Evolutionary conservation across 64 coral and sea anemone genomes (phyloP), one percentile per base, ranked within the genome.

Genomic region (Stichodactyla mertensii): DNA sequence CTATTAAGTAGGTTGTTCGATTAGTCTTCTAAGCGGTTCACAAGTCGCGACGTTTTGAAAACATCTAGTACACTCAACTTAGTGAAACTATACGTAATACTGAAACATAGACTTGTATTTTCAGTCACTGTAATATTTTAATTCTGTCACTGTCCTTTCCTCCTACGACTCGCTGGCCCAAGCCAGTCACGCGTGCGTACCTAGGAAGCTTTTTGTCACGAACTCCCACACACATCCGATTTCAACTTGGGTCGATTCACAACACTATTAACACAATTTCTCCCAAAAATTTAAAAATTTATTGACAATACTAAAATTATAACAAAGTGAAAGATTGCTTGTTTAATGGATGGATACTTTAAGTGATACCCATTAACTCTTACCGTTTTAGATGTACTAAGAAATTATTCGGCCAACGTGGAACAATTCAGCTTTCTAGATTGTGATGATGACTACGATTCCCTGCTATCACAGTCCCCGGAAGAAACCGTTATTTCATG

Each of bases 171-270:
- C 28, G 28, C 62, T 66, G 18, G 12, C 20, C 20, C 62, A n/a
- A 7, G 19, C 20, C 1, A 66, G 62, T 66, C 20, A 66, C 62
- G 62, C 62, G 20, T 66, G 20, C 9, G 9, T 66, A 18, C 7
- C 19, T 6, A 22, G 18, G 57, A 59, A 45, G 57, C 9, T 59
- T 12, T 59, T 59, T 66, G 62, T 66, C 62, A 66, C 62, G 62
- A 66, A 66, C 62, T 66, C 62, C 62, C 62, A 66, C 62, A 6
- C 62, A 66, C 62, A 66, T 66, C 62, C 62, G 62, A 66, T 66
- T 66, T 7, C 62, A 6, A 22, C 18, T 1, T 9, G 3, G 18
- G 3, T 45, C 62, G 7, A 66, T 13, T 66, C 62, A 66, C 19
- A 20, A n/a, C 62, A 45, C 36, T 45, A 45, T 45, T 45, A 45